Base-by-base conservation (phyloP, 1,140 invertebrate genomes). In the Brevipalpus yothersi region DNA sequence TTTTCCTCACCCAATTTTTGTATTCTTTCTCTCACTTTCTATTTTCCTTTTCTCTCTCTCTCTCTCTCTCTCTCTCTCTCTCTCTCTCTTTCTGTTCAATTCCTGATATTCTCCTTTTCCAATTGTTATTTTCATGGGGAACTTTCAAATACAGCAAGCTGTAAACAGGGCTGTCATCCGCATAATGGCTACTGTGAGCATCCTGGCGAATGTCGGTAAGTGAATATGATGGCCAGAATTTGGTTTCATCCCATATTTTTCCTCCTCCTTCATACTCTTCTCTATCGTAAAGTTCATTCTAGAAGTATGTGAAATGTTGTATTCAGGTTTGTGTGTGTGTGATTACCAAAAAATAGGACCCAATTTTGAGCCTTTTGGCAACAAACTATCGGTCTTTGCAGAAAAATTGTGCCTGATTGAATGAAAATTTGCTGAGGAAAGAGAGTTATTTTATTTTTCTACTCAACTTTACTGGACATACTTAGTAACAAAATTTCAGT, bases 131-230 rank as follows among this genome's bases (percentile, higher is more conserved):
- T 21, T 58, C 13, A 45, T 31, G 31, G 31, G 5, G 2, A 31
- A 31, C 31, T 47, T 47, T 53, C 23, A 53, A 17, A 13, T 11
- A 55, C 68, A 84, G 82, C 84, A 13, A 80, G 82, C 58, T 89
- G 85, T 68, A 76, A 79, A 13, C 69, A 76, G 23, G 83, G 84
- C 60, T 88, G 85, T 68, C 82, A 87, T 71, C 71, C 77, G 23
- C 83, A 79, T 1, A 76, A 84, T 55, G 84, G 84, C 11, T 89
- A 83, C 69, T 89, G 85, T 68, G 82, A 85, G 65, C 72, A 75
- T 31, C 84, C 84, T 0, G 81, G 80, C 13, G 83, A 86, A 68
- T 87, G 84, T 71, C 77, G 72, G 76, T 76, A 67, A 70, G 67
- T 21, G 31, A 15, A 45, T 45, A 45, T 45, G 12, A 15, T 45